Evolutionary conservation across 2,888 invertebrate species (phyloP).

Genomic region (Ethmia dodecea): DNA sequence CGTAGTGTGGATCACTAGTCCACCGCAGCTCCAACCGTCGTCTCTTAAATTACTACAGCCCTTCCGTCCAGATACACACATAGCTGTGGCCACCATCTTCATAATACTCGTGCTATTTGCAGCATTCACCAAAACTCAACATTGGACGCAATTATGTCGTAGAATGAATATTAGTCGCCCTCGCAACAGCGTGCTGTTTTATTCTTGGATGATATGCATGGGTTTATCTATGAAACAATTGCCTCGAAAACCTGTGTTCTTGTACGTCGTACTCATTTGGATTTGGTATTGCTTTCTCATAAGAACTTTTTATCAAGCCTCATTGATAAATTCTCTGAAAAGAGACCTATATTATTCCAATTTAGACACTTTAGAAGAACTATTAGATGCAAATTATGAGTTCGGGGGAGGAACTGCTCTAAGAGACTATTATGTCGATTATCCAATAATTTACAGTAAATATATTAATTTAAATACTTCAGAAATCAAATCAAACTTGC

Average conservation of each 20-base stretch:
- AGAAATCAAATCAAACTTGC: constrained; percentile 31
- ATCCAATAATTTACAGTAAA: constrained; percentile 38
- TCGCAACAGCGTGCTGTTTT: constrained; percentile 34
- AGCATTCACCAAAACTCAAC: constrained; percentile 30
- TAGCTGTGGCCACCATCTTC: constrained; percentile 39
- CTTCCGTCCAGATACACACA: constrained; percentile 32
- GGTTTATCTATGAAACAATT: constrained; percentile 40
- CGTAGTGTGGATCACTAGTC: constrained; percentile 51
- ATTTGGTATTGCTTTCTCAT: constrained; percentile 54
- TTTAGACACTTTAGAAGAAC: constrained; percentile 45
- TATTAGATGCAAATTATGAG: constrained; percentile 36
- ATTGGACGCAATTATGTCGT: constrained; percentile 23
- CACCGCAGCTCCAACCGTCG: constrained; percentile 35
- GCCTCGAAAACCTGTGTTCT: constrained; percentile 36
- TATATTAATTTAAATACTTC: constrained; percentile 37
- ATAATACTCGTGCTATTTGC: constrained; percentile 33
- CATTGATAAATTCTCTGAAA: constrained; percentile 50
- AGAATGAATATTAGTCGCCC: constrained; percentile 17
- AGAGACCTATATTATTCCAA: constrained; percentile 39
- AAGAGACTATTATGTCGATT: constrained; percentile 47
- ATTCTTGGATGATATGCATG: constrained; percentile 55
- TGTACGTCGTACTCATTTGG: constrained; percentile 44
- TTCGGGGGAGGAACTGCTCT: constrained; percentile 50
- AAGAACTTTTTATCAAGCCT: constrained; percentile 57
- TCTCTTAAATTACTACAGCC: constrained; percentile 53